Conservation (phyloP, 2,113 vertebrate species). For the Excalfactoria chinensis region DNA sequence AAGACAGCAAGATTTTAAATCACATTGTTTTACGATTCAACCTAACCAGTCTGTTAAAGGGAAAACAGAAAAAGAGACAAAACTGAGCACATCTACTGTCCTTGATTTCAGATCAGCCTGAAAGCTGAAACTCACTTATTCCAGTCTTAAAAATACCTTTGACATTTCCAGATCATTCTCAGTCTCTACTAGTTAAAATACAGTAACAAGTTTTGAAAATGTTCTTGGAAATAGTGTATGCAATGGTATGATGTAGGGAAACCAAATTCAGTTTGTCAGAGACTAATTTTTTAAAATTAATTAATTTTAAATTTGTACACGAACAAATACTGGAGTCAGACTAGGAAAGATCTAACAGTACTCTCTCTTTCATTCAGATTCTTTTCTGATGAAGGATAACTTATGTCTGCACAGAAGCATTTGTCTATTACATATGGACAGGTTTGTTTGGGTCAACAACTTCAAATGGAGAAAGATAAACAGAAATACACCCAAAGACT, state of each 20-base stretch:
- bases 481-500: not conserved
- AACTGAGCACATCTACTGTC: not conserved
- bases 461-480: not conserved
- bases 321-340: not conserved
- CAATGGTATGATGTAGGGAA: not conserved
- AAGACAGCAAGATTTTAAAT: not conserved
- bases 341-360: not conserved
- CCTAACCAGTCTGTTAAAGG: not conserved
- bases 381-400: not conserved
- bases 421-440: not conserved
- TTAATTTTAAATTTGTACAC: too few species aligned
- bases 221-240: not conserved
- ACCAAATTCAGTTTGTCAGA: not conserved
- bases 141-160: constrained; percentile 1
- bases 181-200: not conserved
- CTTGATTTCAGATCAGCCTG: not conserved
- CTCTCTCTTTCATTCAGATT: not conserved
- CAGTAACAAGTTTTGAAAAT: not conserved
- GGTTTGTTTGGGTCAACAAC: not conserved
- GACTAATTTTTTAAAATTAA: not conserved
- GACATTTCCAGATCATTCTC: constrained; percentile 18
- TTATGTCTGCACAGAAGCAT: not conserved
- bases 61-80: not conserved
- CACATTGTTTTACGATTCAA: not conserved
- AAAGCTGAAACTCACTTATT: not conserved